These are phyloP conservation scores for Dromaius novaehollandiae DNA, from an alignment of 2,113 vertebrate species.

Conservation along the genomic window DNA sequence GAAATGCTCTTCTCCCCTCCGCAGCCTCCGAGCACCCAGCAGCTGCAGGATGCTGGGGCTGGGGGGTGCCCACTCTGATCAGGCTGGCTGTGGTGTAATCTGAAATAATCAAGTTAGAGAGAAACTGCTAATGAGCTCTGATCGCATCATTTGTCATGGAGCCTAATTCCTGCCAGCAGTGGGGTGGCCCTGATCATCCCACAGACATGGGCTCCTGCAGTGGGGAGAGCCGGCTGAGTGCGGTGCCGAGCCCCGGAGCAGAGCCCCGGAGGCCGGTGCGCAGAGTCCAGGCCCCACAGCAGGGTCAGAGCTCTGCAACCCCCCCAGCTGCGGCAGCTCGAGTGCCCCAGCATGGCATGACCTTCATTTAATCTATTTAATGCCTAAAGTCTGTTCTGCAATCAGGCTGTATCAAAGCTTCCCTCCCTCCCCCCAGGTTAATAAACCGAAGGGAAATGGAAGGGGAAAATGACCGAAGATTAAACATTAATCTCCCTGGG, in stretches of 20 bases:
- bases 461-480: conserved; percentile 39
- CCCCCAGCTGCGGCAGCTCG: rapidly evolving
- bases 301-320: rapidly evolving
- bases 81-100: background rate
- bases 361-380: conserved; percentile 55
- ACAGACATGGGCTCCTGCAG: rapidly evolving
- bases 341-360: background rate
- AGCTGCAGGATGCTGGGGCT: background rate
- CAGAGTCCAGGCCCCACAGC: background rate
- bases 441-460: background rate
- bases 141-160: background rate
- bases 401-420: background rate
- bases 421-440: background rate
- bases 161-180: background rate
- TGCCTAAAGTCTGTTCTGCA: conserved; percentile 5
- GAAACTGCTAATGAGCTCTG: conserved; percentile 39
- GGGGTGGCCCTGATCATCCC: background rate
- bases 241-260: background rate
- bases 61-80: background rate
- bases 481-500: conserved; percentile 49
- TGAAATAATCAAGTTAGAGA: conserved; percentile 63
- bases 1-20: background rate
- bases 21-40: background rate
- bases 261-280: background rate
- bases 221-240: rapidly evolving